phyloP scores from a whole-genome alignment of 2,113 vertebrate genomes.

The Heptranchias perlo region DNA sequence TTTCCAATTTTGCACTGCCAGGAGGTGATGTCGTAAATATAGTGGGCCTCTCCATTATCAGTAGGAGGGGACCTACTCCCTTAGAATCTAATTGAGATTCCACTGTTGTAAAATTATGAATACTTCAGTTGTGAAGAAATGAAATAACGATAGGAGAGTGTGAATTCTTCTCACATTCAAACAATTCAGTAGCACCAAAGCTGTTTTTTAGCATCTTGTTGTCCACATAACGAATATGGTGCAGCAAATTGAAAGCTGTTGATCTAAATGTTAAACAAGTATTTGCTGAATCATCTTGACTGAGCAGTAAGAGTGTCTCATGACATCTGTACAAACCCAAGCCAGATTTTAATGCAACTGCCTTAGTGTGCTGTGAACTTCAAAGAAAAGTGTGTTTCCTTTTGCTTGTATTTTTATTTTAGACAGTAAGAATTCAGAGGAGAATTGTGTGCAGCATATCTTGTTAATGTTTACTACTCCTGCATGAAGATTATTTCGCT shows the following conservation, averaged over 20 bases:
- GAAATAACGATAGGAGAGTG: no score
- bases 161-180: no score
- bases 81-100: no score
- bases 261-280: background rate
- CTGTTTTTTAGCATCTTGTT: background rate
- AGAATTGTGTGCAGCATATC: background rate
- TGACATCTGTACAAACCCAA: background rate
- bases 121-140: no score
- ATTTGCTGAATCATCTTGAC: background rate
- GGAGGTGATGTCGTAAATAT: no score
- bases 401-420: background rate
- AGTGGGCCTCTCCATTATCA: no score
- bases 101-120: no score
- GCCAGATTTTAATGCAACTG: background rate
- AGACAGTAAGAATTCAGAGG: background rate
- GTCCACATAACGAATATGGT: background rate
- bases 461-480: background rate
- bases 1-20: no score
- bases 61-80: no score
- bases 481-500: background rate
- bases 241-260: background rate
- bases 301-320: background rate
- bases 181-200: no score
- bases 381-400: background rate
- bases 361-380: background rate